phyloP scores from a whole-genome alignment of 2,113 vertebrate genomes.

The Amazona guildingii region DNA sequence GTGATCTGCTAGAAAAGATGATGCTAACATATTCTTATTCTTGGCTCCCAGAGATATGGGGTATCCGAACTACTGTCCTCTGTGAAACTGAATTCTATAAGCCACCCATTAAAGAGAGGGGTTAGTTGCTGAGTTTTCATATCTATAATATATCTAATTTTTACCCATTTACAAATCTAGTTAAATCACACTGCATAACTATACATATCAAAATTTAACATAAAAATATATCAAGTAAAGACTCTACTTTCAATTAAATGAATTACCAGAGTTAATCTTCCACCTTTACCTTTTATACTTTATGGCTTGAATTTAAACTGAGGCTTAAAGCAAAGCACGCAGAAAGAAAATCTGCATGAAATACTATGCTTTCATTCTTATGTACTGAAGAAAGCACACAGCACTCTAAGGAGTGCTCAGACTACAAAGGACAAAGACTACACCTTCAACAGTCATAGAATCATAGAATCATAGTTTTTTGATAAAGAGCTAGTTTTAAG shows the following conservation, averaged over 20 bases:
- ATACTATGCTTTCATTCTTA: neutral
- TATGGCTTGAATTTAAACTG: neutral
- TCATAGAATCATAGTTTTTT: neutral
- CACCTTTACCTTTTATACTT: neutral
- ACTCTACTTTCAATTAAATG: neutral
- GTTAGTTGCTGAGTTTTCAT: neutral
- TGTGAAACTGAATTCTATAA: neutral
- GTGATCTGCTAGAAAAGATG: fast-evolving
- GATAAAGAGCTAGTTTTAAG: neutral
- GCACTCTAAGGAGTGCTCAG: neutral
- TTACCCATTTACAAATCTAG: neutral
- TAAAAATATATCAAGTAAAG: neutral
- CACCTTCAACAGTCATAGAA: neutral
- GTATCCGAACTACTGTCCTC: neutral
- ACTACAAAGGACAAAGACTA: neutral
- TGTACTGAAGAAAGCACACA: neutral
- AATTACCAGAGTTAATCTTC: neutral
- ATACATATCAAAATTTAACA: neutral
- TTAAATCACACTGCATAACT: neutral
- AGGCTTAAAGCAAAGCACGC: neutral
- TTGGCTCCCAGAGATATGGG: neutral
- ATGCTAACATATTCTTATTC: neutral
- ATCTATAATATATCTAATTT: neutral
- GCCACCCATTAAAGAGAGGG: neutral
- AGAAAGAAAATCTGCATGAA: neutral